Conservation (phyloP, 2,797 vertebrate genomes). For the Liparis tanakae region DNA sequence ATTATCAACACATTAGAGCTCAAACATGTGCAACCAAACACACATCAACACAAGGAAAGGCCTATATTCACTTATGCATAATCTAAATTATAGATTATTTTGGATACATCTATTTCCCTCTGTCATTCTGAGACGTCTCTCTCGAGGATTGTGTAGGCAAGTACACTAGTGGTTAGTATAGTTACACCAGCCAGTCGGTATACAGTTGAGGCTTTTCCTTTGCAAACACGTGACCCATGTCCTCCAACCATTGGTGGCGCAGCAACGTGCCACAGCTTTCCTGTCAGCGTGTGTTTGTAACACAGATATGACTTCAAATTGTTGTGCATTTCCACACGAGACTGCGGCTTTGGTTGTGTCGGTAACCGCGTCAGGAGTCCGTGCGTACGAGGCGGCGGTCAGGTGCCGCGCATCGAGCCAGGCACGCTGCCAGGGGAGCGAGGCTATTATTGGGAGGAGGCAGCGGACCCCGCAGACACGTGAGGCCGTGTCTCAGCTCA, state of each 20-base stretch:
- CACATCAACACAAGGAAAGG: slow-evolving; percentile 8
- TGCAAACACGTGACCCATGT: slow-evolving; percentile 71
- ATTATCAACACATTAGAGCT: slow-evolving; percentile 74
- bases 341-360: slow-evolving; percentile 76
- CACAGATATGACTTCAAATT: slow-evolving; percentile 58
- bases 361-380: slow-evolving; percentile 83
- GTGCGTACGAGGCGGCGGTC: slow-evolving; percentile 86
- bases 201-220: slow-evolving; percentile 31
- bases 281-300: slow-evolving; percentile 57
- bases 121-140: neutral
- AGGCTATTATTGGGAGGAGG: slow-evolving; percentile 85
- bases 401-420: slow-evolving; percentile 82
- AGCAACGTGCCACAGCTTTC: slow-evolving; percentile 43
- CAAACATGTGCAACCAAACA: slow-evolving; percentile 62
- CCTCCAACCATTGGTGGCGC: slow-evolving; percentile 33
- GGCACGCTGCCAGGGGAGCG: slow-evolving; percentile 80
- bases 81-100: slow-evolving; percentile 1
- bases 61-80: slow-evolving; percentile 10
- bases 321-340: slow-evolving; percentile 70
- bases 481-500: slow-evolving; percentile 80
- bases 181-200: slow-evolving; percentile 19
- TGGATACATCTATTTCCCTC: neutral
- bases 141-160: neutral
- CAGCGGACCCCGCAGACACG: slow-evolving; percentile 80
- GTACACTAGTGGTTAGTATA: neutral